Evolutionary conservation across 2,797 vertebrate species (phyloP).

Genomic region (Poliocrania exsul): DNA sequence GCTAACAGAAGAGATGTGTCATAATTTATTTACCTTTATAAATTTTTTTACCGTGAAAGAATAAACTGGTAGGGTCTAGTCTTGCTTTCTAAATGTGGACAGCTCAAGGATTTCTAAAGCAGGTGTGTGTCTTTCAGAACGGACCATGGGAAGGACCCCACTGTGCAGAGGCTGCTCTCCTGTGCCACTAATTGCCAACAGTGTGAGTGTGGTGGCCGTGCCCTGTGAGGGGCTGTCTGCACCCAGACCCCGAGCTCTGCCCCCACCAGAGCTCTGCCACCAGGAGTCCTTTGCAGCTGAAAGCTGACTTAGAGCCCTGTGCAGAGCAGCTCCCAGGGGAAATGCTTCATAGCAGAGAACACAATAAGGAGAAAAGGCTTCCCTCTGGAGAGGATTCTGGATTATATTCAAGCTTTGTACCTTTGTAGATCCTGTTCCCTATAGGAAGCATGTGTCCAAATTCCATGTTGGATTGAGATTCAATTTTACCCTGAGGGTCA

Average conservation of each 20-base stretch:
- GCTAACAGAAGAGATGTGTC: neutral
- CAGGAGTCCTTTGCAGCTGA: neutral
- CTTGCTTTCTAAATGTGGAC: neutral
- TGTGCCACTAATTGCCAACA: neutral
- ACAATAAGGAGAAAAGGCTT: neutral
- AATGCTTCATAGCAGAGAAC: neutral
- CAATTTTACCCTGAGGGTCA: neutral
- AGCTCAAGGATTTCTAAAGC: neutral
- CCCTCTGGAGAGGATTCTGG: neutral
- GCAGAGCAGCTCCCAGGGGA: neutral
- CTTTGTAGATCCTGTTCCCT: neutral
- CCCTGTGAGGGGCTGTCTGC: neutral
- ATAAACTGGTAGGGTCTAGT: neutral
- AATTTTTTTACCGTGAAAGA: neutral
- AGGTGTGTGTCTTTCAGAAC: neutral
- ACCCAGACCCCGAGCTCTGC: neutral
- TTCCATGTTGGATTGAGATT: neutral
- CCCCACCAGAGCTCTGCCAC: neutral
- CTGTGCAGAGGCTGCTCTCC: neutral
- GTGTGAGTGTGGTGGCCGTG: neutral
- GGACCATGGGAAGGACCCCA: neutral
- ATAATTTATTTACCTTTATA: neutral
- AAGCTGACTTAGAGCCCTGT: constrained; percentile 8
- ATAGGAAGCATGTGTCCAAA: neutral
- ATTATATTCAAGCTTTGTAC: neutral